Conservation (phyloP, 2,113 vertebrate genomes). For the Sphyrna mokarran region DNA sequence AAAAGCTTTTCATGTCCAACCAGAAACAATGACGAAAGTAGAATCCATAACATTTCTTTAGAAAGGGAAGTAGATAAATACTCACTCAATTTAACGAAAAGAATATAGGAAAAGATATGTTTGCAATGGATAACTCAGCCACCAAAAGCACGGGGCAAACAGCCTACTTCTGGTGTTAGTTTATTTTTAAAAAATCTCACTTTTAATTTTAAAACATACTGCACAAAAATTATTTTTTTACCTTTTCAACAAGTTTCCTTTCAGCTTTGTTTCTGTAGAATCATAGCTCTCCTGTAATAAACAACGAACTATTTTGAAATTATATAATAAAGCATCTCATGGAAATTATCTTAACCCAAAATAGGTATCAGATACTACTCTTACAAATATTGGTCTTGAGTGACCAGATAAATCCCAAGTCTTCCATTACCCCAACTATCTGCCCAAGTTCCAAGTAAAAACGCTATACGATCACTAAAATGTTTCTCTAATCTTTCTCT, state of each 20-base stretch:
- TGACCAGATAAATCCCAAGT: not conserved
- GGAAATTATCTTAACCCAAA: not conserved
- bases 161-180: not conserved
- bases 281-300: not conserved
- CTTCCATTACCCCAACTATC: not conserved
- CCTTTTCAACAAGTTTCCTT: constrained; percentile 5
- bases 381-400: not conserved
- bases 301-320: not conserved
- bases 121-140: not conserved
- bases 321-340: not conserved
- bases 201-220: not conserved
- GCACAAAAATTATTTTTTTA: not conserved
- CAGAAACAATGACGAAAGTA: not conserved
- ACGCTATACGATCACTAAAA: not conserved
- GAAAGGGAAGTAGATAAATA: not conserved
- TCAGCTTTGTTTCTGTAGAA: not conserved
- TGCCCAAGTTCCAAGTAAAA: not conserved
- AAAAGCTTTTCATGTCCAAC: not conserved
- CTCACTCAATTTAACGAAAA: not conserved
- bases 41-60: not conserved
- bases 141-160: not conserved
- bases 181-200: not conserved
- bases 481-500: not conserved
- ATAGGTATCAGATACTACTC: not conserved
- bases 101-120: too few relatives aligned